A percentile compares a stretch with the other conserved stretches of the same genome.
Conservation (phyloP, 2,888 invertebrate species). For the Philaethria dido region DNA sequence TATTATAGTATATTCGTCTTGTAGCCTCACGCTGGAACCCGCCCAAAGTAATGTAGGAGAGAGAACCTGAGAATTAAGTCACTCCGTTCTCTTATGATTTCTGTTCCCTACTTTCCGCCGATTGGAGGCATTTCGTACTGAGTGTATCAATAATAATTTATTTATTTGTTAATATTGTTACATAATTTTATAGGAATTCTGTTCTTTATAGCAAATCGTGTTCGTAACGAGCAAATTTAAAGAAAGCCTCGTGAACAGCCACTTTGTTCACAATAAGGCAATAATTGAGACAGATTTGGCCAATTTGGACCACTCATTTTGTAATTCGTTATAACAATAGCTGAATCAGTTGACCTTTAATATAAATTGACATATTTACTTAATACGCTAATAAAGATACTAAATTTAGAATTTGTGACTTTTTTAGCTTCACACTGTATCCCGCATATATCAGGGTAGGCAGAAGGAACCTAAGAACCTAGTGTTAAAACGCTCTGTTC, state of each 20-base stretch:
- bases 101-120: no score
- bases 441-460: no score
- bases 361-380: not conserved
- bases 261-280: slow-evolving; percentile 41
- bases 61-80: no score
- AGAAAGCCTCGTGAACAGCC: slow-evolving; percentile 36
- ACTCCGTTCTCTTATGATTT: no score
- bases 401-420: no score
- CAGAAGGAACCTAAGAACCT: no score
- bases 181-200: slow-evolving; percentile 20
- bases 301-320: slow-evolving; percentile 30
- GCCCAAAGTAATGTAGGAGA: no score
- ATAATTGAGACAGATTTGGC: slow-evolving; percentile 42
- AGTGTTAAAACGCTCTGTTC: no score
- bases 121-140: no score
- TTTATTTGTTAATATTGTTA: not conserved
- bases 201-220: slow-evolving; percentile 23
- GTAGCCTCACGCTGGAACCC: no score
- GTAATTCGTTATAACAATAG: slow-evolving; percentile 23
- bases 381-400: not conserved
- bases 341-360: not conserved
- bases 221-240: slow-evolving; percentile 35
- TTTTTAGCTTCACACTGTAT: no score
- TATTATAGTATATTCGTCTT: no score
- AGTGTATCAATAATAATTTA: not conserved